Conservation (phyloP, 2,113 vertebrate genomes). For the Sakesphorus luctuosus region DNA sequence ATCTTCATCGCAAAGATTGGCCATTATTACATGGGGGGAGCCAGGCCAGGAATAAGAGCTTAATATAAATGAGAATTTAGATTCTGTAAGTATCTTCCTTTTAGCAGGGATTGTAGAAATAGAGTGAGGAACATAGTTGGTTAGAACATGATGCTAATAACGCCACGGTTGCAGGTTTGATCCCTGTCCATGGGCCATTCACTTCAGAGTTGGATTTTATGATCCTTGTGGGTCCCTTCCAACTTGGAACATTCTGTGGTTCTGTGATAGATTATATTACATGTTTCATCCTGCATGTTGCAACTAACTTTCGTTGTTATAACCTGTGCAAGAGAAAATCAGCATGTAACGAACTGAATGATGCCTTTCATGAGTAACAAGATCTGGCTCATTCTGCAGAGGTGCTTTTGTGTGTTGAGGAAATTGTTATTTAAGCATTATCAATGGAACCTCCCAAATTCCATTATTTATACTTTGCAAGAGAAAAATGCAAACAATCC, state of each 20-base stretch:
- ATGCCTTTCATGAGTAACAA: neutral
- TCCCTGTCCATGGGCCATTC: conserved; percentile 26
- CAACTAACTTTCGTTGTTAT: neutral
- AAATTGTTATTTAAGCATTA: neutral
- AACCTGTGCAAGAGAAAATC: neutral
- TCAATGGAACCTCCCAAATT: neutral
- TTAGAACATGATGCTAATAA: conserved; percentile 17
- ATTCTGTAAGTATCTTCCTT: neutral
- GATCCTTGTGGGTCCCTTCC: neutral
- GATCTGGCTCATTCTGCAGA: neutral
- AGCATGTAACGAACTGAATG: neutral
- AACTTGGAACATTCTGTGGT: neutral
- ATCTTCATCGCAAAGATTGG: too few species aligned
- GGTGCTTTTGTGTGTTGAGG: neutral
- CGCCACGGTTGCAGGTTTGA: conserved; percentile 55
- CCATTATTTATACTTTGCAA: neutral
- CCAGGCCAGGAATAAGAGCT: neutral
- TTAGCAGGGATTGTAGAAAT: neutral
- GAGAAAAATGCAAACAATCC: neutral
- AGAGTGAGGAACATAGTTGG: neutral
- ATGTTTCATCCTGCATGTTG: neutral
- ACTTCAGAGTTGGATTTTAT: neutral
- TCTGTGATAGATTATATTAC: neutral
- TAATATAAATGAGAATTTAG: neutral
- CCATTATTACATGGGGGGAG: too few species aligned